Conservation (phyloP, 2,113 vertebrate species). For the Cynopterus brachyotis region DNA sequence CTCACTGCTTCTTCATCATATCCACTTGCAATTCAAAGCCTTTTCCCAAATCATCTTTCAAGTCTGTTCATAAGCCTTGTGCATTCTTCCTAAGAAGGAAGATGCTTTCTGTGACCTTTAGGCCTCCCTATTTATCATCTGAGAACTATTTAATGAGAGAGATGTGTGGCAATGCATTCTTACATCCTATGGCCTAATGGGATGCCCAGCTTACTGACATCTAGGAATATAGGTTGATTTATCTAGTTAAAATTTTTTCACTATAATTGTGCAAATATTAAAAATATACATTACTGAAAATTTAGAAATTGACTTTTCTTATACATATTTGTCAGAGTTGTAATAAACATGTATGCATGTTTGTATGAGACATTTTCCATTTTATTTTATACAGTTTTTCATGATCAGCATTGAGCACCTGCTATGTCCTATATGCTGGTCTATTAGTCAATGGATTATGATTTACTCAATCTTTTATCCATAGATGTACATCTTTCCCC, state of each 20-base stretch:
- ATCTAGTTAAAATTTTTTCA: not conserved
- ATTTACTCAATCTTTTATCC: not conserved
- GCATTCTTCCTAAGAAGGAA: not conserved
- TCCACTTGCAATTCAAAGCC: not conserved
- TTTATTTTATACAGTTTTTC: constrained; percentile 34
- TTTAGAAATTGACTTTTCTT: not conserved
- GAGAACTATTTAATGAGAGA: not conserved
- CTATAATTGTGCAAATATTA: not conserved
- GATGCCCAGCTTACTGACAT: not conserved
- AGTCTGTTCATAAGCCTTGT: not conserved
- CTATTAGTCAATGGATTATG: not conserved
- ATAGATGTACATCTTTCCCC: not conserved
- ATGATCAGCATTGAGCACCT: not conserved
- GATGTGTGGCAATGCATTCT: not conserved
- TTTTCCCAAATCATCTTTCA: not conserved
- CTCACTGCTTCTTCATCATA: not conserved
- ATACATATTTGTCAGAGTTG: not conserved
- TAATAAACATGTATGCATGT: not conserved
- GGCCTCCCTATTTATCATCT: not conserved
- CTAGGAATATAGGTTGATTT: not conserved
- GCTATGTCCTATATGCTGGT: not conserved
- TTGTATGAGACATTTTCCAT: not conserved
- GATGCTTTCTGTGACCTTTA: not conserved
- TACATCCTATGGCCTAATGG: not conserved
- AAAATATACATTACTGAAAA: not conserved